phyloP scores from a whole-genome alignment of 92 coral and sea anemone genomes.

The Epizoanthus stellaris region DNA sequence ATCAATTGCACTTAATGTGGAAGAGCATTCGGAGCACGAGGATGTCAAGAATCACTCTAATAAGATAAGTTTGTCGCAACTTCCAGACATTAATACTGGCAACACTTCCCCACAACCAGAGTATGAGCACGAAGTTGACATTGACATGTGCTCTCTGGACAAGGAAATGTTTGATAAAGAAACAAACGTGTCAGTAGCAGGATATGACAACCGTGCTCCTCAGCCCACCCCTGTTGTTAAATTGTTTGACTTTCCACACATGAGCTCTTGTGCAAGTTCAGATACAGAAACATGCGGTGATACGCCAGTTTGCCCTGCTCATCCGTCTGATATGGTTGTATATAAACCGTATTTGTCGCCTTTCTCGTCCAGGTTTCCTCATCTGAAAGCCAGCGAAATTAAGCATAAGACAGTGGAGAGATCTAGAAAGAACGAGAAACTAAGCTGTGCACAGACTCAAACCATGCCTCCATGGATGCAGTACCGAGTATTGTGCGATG shows the following conservation, averaged over 20 bases:
- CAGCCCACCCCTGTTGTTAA: constrained; percentile 2
- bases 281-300: not conserved
- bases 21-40: not conserved
- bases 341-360: constrained; percentile 13
- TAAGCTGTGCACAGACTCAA: not conserved
- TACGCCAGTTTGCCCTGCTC: not conserved
- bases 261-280: not conserved
- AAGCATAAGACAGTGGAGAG: not conserved
- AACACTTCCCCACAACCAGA: not conserved
- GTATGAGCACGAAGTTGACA: constrained; percentile 27
- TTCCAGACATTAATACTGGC: not conserved
- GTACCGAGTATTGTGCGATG: constrained; percentile 31
- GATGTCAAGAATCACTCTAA: not conserved
- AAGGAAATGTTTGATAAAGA: constrained; percentile 7
- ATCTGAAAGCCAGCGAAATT: constrained; percentile 16
- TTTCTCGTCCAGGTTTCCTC: constrained; percentile 37
- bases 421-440: not conserved
- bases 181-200: not conserved
- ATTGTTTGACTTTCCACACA: constrained; percentile 1
- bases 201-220: not conserved
- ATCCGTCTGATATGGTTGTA: not conserved
- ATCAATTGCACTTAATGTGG: not conserved
- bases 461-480: constrained; percentile 41
- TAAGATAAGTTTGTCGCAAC: not conserved
- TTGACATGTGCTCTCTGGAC: constrained; percentile 22